phyloP scores from a whole-genome alignment of 2,113 vertebrate genomes.

The Gallinago media region DNA sequence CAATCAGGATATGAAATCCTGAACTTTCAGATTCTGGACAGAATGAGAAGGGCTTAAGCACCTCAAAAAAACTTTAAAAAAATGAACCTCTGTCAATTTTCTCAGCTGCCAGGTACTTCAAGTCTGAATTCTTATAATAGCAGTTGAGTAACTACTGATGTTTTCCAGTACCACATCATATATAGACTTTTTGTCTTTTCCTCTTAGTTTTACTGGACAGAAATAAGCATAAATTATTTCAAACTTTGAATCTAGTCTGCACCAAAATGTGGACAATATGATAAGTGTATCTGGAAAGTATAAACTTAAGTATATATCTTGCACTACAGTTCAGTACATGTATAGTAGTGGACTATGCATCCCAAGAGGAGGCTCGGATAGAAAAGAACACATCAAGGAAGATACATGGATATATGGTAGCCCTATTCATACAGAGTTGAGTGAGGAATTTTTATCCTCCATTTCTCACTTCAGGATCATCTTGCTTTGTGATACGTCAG shows the following conservation, averaged over 20 bases:
- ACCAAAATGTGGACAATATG: neutral
- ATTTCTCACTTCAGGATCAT: neutral
- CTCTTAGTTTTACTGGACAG: neutral
- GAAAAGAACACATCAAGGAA: neutral
- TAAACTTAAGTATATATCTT: neutral
- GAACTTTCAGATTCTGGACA: neutral
- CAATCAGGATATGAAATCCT: neutral
- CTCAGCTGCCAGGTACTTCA: neutral
- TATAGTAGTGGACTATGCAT: too few relatives aligned
- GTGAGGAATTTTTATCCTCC: neutral
- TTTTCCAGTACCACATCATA: neutral
- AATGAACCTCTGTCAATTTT: neutral
- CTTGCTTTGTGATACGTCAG: neutral
- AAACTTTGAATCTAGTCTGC: neutral
- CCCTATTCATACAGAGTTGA: accelerated
- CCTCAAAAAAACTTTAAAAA: neutral
- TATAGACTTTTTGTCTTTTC: neutral
- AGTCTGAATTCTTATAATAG: neutral
- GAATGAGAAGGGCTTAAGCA: neutral
- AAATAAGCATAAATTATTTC: neutral
- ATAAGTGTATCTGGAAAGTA: neutral
- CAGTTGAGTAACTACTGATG: neutral
- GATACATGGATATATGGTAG: neutral
- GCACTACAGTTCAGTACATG: neutral
- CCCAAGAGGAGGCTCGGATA: neutral